Evolutionary conservation across 2,888 invertebrate species (phyloP).

Genomic region (Drosophila neotestacea): DNA sequence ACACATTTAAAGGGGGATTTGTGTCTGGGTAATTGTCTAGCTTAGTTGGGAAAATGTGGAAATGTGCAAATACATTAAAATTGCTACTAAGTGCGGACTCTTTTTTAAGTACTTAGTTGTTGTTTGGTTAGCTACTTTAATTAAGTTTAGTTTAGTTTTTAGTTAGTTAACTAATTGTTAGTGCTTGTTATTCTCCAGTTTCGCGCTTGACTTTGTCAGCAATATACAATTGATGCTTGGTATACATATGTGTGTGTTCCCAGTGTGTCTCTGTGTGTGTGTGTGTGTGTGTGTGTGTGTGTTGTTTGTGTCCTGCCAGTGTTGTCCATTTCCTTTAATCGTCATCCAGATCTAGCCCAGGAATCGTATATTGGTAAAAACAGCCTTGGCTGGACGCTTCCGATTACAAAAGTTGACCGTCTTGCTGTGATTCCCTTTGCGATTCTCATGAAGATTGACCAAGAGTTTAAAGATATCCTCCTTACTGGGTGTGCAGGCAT

Average conservation of each 20-base stretch:
- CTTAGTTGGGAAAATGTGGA: conserved; percentile 15
- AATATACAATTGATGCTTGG: conserved; percentile 79
- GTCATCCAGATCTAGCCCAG: conserved; percentile 85
- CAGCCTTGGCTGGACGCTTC: conserved; percentile 87
- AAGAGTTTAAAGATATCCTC: conserved; percentile 88
- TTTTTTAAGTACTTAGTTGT: conserved; percentile 12
- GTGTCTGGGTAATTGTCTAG: conserved; percentile 33
- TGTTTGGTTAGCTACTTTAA: neutral
- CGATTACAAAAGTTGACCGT: conserved; percentile 89
- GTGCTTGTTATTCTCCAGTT: conserved; percentile 75
- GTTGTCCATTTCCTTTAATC: neutral
- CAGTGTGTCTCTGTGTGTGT: conserved; percentile 27
- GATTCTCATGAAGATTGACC: conserved; percentile 88
- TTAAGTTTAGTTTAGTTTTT: neutral
- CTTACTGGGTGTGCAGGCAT: conserved; percentile 88
- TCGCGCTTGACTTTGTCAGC: conserved; percentile 70
- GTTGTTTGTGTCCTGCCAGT: conserved; percentile 4
- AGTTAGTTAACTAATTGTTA: conserved; percentile 59
- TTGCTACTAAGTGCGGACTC: conserved; percentile 15
- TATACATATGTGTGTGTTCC: conserved; percentile 70
- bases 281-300: conserved; percentile 18
- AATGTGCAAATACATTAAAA: conserved; percentile 30
- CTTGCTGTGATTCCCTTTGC: conserved; percentile 86
- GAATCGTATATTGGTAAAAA: conserved; percentile 88
- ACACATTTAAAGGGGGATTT: conserved; percentile 42